Evolutionary conservation across 2,888 invertebrate species (phyloP).

Genomic region (Gnatocerus cornutus): DNA sequence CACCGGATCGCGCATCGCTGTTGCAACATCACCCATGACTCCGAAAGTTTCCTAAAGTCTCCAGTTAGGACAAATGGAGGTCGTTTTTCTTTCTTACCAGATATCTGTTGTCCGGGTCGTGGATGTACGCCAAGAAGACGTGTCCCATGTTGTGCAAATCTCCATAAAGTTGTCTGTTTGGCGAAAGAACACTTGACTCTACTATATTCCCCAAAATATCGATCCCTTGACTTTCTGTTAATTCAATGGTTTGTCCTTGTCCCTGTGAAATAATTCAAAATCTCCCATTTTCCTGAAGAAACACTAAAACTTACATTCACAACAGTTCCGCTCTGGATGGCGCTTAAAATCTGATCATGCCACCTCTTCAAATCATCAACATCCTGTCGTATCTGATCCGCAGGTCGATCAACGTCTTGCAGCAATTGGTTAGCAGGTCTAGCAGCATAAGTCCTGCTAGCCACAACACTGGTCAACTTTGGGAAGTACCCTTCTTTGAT

Average conservation of each 20-base stretch:
- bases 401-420: constrained; percentile 78
- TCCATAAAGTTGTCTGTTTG: constrained; percentile 82
- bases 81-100: constrained; percentile 73
- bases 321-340: constrained; percentile 79
- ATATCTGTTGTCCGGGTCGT: constrained; percentile 87
- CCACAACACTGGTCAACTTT: constrained; percentile 85
- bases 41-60: constrained; percentile 81
- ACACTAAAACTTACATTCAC: constrained; percentile 60
- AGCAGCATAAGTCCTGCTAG: constrained; percentile 84
- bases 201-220: constrained; percentile 86
- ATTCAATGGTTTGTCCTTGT: constrained; percentile 73
- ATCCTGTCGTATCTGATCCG: constrained; percentile 79
- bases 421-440: constrained; percentile 75
- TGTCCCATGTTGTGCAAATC: constrained; percentile 90
- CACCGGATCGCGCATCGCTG: constrained; percentile 89
- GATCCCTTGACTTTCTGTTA: constrained; percentile 82
- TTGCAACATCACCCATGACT: constrained; percentile 88
- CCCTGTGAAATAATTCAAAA: constrained; percentile 73
- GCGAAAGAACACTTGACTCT: constrained; percentile 81
- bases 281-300: too few relatives aligned
- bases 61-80: neutral
- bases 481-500: constrained; percentile 88
- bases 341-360: constrained; percentile 82
- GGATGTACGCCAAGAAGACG: constrained; percentile 82
- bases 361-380: constrained; percentile 83